Evolutionary conservation across 92 coral and sea anemone genomes (phyloP), one percentile per base, ranked within the genome.

Genomic region (Umimayanthus chanpuru): DNA sequence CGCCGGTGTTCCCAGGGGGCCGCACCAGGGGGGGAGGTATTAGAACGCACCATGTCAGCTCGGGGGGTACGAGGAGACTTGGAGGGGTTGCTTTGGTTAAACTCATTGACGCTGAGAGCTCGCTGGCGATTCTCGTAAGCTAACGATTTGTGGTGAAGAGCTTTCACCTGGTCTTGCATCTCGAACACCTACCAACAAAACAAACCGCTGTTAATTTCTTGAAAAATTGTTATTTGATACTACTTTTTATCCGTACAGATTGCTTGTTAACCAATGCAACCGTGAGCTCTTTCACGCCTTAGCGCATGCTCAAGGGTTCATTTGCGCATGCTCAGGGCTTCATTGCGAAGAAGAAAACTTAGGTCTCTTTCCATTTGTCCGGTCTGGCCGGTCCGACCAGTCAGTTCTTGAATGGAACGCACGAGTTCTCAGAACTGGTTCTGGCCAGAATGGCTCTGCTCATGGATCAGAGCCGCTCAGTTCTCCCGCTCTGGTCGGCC

Each of bases 121-220:
- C 98, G 90, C 76, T 91, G 77, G 53, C 91, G 94, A 32, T 92
- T 91, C 76, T 95, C 98, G 65, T 90, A 93, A n/a, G 91, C 94
- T 21, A 95, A 88, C 6, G 98, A 94, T 30, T 92, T 95, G 55
- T 93, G 98, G 85, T 95, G 98, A 28, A 95, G 93, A 5, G 95
- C 91, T 79, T 95, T 95, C 43, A 93, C 88, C 71, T 95, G 98
- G 23, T 95, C 96, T 74, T 95, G 98, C 98, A 95, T 95, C 56
- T 95, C 98, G 29, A 95, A 90, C 39, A 95, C 93, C 98, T 95
- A 40, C n/a, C 47, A 73, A n/a, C 9, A 82, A 82, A 79, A 49
- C 23, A 38, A 55, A 58, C n/a, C 15, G 25, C 12, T 73, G 50
- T n/a, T 78, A 26, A 12, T 86, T 28, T 80, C 76, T 12, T 9